phyloP scores from a whole-genome alignment of 2,888 invertebrate genomes.

The Hirtodrosophila confusa region DNA sequence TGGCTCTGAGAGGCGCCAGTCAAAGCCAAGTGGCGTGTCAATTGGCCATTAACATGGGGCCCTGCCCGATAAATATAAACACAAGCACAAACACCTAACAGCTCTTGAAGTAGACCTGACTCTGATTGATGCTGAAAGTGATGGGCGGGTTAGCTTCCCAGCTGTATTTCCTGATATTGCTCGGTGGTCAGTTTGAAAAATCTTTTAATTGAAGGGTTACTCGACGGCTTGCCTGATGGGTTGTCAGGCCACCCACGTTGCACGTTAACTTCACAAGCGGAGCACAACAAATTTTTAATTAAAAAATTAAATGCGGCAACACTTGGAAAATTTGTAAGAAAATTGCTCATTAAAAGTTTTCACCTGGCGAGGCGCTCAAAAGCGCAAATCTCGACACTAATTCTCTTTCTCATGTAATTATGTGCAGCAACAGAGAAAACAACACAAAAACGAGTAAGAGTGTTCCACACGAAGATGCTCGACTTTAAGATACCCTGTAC shows the following conservation, averaged over 20 bases:
- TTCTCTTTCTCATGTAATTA: conserved; percentile 74
- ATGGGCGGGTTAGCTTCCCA: conserved; percentile 16
- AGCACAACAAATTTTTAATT: conserved; percentile 61
- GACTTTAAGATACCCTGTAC: conserved; percentile 11
- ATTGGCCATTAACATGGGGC: conserved; percentile 75
- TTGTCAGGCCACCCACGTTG: conserved; percentile 2
- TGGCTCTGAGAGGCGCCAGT: conserved; percentile 29
- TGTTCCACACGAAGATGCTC: too few relatives aligned
- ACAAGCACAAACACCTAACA: conserved; percentile 23
- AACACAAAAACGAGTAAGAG: not conserved
- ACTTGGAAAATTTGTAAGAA: conserved; percentile 75
- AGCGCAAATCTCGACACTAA: conserved; percentile 75
- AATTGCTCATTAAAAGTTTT: conserved; percentile 80
- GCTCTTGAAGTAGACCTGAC: conserved; percentile 17
- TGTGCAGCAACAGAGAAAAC: conserved; percentile 50
- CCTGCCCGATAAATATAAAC: conserved; percentile 66
- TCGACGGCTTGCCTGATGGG: conserved; percentile 9
- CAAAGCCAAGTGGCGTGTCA: conserved; percentile 79
- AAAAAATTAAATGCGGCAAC: conserved; percentile 78
- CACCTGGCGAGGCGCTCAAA: conserved; percentile 72
- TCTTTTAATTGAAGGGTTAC: conserved; percentile 34
- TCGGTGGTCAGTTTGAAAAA: conserved; percentile 40
- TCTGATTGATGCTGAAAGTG: conserved; percentile 57
- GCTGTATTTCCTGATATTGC: conserved; percentile 16
- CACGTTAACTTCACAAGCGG: conserved; percentile 5